Evolutionary conservation across 1,140 invertebrate genomes (phyloP), one percentile per base, ranked within the genome.

Genomic region (Papilio glaucus): DNA sequence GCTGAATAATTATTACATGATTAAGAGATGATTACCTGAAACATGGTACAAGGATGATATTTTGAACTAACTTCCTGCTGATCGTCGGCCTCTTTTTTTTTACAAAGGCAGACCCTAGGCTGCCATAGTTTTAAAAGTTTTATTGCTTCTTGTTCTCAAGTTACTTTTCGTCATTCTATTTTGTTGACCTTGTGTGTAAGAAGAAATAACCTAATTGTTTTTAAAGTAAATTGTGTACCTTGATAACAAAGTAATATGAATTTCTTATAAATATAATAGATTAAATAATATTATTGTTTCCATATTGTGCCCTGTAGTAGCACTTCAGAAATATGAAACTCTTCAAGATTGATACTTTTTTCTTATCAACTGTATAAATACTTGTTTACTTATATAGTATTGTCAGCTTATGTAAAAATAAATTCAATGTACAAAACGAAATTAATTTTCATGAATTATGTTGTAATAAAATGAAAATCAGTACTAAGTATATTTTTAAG

Each of bases 1-100:
- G 73, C 81, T 74, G 72, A 85, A 86, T 83, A 86, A 87, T 85
- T 83, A 79, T 80, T 81, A 72, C 73, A 72, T 65, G 73, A 74
- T 42, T 71, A 78, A 77, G 73, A 83, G 74, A 68, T 72, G 77
- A 82, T 73, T 69, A 72, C 72, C 77, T 77, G 84, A 89, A 87
- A 86, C 75, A 85, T 85, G 69, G 69, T 72, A 78, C 79, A 77
- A 82, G 74, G 68, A 82, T 81, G 78, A 77, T 73, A 77, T 80
- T 83, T 49, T 8, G 7, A 45, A 13, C n/a, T 24, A 26, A 13
- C 26, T 15, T 38, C 29, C 29, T n/a, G 2, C 18, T 41, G 15
- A 63, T 12, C 26, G 39, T 15, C 26, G 29, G 12, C 49, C 29
- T 53, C 39, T 53, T 68, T 68, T 39, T 69, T 69, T 33, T 33